Base-by-base conservation (phyloP, 2,888 invertebrate genomes). In the Sylvicola cinctus region DNA sequence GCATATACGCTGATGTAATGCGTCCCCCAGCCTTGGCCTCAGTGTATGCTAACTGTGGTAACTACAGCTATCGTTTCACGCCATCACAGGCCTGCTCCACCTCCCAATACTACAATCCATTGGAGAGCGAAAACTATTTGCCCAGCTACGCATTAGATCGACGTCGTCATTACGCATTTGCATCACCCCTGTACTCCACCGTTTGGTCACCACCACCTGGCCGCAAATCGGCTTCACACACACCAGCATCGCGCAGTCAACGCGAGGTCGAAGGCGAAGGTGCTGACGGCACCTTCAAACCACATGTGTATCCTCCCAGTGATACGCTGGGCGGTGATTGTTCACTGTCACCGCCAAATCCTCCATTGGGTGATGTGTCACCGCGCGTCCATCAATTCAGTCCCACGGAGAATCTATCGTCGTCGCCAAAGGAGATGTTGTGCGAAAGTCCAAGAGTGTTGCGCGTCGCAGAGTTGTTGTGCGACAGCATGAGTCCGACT, bases 41-140 rank as follows among this genome's bases (percentile, higher is more conserved):
- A n/a, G 38, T n/a, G 57, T 51, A 8, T 58, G 52, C 42, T 58
- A 62, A 40, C 55, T 61, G 16, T 59, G 63, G 63, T 26, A 60
- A 60, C 43, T 66, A 66, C 43, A 56, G 56, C 33, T 51, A 48
- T 39, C 49, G 53, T 1, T 66, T 56, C 34, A 58, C 58, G 8
- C 58, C 58, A n/a, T 52, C 52, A 49, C 51, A 57, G 41, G 52
- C 38, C 4, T 52, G 53, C 13, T 31, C 36, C 10, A 57, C 56
- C 37, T 51, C 50, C 31, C 50, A 50, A 39, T 52, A 51, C 39
- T 58, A 58, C 36, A 58, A 58, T 43, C 58, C 58, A 7, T 39
- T 55, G 23, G 57, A 58, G 44, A 55, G 55, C 31, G 58, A 58
- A 43, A 57, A 53, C 12, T 58, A 58, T 42, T 46, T 53, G 40